phyloP scores from a whole-genome alignment of 2,113 vertebrate genomes.

The Xiphophorus maculatus region DNA sequence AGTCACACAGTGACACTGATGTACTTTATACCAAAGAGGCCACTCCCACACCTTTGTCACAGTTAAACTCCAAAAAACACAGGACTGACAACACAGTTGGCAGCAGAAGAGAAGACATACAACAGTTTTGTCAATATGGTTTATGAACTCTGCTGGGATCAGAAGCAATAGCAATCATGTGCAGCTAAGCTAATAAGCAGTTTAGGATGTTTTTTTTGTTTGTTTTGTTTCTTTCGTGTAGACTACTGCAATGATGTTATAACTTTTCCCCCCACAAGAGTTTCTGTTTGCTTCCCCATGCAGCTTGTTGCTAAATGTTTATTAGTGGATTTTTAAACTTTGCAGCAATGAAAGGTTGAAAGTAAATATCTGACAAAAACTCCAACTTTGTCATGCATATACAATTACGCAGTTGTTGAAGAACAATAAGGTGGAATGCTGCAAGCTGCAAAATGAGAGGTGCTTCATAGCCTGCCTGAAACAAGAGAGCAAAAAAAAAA shows the following conservation, averaged over 20 bases:
- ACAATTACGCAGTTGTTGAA: not conserved
- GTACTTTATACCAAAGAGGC: conserved; percentile 32
- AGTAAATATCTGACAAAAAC: not conserved
- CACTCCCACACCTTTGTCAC: conserved; percentile 52
- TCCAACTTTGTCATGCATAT: not conserved
- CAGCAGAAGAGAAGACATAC: conserved; percentile 30
- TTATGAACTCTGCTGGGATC: conserved; percentile 17
- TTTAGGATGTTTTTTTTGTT: not conserved
- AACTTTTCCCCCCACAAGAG: not conserved
- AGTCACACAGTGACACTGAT: conserved; percentile 47
- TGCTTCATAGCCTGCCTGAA: not conserved
- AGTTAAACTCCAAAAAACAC: conserved; percentile 16
- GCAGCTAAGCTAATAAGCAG: conserved; percentile 10
- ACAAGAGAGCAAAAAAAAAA: not conserved
- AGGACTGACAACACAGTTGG: conserved; percentile 13
- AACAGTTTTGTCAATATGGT: conserved; percentile 36
- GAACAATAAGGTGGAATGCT: not conserved
- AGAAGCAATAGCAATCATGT: not conserved
- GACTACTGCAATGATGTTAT: conserved; percentile 5
- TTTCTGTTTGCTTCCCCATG: not conserved
- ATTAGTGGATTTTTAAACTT: conserved; percentile 1
- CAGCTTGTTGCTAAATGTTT: not conserved
- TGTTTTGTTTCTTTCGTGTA: not conserved
- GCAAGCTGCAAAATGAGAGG: not conserved
- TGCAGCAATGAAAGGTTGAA: not conserved